Evolutionary conservation across 1,140 invertebrate species (phyloP).

Genomic region (Drosophila watanabei): DNA sequence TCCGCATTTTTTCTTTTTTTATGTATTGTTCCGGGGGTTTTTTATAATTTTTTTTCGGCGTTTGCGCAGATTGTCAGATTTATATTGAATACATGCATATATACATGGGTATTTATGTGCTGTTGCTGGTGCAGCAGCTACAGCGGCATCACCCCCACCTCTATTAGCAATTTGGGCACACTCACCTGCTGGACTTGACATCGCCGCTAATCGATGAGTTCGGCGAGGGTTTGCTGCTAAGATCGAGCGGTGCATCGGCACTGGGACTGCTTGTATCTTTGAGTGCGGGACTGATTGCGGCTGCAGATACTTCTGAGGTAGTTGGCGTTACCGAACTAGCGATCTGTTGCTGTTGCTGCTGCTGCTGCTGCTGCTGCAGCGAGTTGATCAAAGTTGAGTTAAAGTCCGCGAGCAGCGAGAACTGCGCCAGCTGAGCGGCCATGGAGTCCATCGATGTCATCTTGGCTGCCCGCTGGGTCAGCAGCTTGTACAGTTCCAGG

Average conservation of each 20-base stretch:
- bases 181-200: slow-evolving; percentile 78
- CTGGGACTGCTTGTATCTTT: slow-evolving; percentile 87
- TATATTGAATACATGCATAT: slow-evolving; percentile 47
- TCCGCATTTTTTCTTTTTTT: slow-evolving; percentile 29
- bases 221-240: slow-evolving; percentile 89
- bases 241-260: slow-evolving; percentile 89
- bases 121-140: slow-evolving; percentile 27
- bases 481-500: slow-evolving; percentile 69
- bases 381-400: slow-evolving; percentile 62
- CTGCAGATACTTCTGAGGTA: slow-evolving; percentile 84
- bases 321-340: slow-evolving; percentile 77
- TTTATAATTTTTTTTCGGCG: slow-evolving; percentile 59
- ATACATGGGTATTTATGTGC: slow-evolving; percentile 40
- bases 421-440: slow-evolving; percentile 79
- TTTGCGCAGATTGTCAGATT: slow-evolving; percentile 61
- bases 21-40: slow-evolving; percentile 52
- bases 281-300: slow-evolving; percentile 82
- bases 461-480: slow-evolving; percentile 68
- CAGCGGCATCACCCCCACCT: not conserved
- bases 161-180: slow-evolving; percentile 37
- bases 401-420: slow-evolving; percentile 63
- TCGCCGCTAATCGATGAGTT: slow-evolving; percentile 84
- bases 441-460: slow-evolving; percentile 86
- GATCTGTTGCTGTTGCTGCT: slow-evolving; percentile 53
- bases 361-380: slow-evolving; percentile 57